These are phyloP conservation scores for Microchirus variegatus DNA, from an alignment of 2,797 vertebrate species.

Conservation along the genomic window DNA sequence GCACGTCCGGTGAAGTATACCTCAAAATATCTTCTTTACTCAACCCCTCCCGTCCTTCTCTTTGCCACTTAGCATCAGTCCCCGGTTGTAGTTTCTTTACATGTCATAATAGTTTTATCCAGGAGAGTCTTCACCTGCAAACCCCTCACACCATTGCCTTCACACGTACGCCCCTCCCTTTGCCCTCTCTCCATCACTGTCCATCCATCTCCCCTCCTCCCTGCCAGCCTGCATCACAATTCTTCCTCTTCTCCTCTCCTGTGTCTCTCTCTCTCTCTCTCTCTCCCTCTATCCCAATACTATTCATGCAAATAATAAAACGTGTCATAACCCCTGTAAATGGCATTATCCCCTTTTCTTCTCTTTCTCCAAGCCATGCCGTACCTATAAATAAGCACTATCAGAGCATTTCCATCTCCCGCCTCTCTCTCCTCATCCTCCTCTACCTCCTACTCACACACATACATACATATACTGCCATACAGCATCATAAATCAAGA, in stretches of 20 bases:
- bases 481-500: slow-evolving; percentile 84
- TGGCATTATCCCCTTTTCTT: slow-evolving; percentile 50
- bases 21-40: slow-evolving; percentile 6
- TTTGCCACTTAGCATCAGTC: slow-evolving; percentile 1
- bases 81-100: slow-evolving; percentile 22
- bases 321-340: slow-evolving; percentile 56
- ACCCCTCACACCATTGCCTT: slow-evolving; percentile 51
- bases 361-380: slow-evolving; percentile 51
- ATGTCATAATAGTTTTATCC: slow-evolving; percentile 42
- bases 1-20: slow-evolving; percentile 21
- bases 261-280: slow-evolving; percentile 47
- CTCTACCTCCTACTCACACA: slow-evolving; percentile 72
- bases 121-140: slow-evolving; percentile 69
- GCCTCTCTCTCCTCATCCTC: slow-evolving; percentile 55
- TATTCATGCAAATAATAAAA: slow-evolving; percentile 64
- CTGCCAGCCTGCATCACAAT: slow-evolving; percentile 62
- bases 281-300: slow-evolving; percentile 37
- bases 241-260: slow-evolving; percentile 49
- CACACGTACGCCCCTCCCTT: slow-evolving; percentile 62
- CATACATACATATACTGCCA: slow-evolving; percentile 75
- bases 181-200: slow-evolving; percentile 56
- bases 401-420: slow-evolving; percentile 61
- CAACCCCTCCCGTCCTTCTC: background rate
- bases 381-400: slow-evolving; percentile 74
- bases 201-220: slow-evolving; percentile 56